phyloP scores from a whole-genome alignment of 2,888 invertebrate genomes.

The Microctonus hyperodae region DNA sequence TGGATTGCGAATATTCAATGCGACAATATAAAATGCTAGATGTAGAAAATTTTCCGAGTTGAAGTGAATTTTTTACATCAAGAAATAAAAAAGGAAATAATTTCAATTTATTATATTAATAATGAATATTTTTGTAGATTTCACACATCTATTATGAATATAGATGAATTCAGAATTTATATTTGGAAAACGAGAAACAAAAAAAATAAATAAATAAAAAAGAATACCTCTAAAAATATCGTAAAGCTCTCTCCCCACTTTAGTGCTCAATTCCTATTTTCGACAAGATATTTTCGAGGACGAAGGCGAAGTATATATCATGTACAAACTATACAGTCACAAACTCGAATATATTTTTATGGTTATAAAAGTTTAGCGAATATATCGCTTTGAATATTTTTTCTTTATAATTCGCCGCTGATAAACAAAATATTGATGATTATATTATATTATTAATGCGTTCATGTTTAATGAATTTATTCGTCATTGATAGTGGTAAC shows the following conservation, averaged over 20 bases:
- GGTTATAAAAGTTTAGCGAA: neutral
- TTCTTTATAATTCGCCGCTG: neutral
- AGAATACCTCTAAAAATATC: conserved; percentile 12
- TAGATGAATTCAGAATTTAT: neutral
- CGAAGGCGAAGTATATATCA: neutral
- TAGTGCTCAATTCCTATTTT: conserved; percentile 39
- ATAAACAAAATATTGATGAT: neutral
- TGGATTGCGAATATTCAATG: neutral
- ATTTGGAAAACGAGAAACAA: neutral
- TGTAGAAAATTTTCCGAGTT: neutral
- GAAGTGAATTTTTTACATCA: neutral
- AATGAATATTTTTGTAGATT: neutral
- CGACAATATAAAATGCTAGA: neutral
- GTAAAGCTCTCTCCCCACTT: conserved; percentile 16
- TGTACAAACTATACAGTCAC: conserved; percentile 3
- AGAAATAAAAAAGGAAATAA: neutral
- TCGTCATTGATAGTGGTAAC: neutral
- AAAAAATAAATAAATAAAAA: conserved; percentile 4
- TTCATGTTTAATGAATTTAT: too few relatives aligned
- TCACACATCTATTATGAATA: neutral
- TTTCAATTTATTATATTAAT: neutral
- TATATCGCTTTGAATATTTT: neutral
- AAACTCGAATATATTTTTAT: neutral
- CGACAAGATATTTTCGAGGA: conserved; percentile 32
- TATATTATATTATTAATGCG: neutral